phyloP scores from a whole-genome alignment of 1,140 invertebrate genomes.

The Marisa cornuarietis region DNA sequence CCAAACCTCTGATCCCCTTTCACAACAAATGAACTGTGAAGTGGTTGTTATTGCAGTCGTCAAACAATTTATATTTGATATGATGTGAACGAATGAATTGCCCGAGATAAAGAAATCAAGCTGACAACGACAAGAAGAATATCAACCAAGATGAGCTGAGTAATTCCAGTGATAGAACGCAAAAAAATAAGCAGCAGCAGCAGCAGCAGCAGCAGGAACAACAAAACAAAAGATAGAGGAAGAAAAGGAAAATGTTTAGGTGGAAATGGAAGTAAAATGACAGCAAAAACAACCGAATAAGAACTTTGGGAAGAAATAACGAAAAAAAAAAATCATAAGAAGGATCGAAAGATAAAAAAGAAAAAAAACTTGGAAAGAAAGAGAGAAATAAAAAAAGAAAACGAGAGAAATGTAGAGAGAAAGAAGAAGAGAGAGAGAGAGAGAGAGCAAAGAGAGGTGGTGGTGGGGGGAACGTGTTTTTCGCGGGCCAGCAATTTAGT shows the following conservation, averaged over 20 bases:
- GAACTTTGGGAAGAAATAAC: background rate
- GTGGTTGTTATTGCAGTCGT: too few relatives aligned
- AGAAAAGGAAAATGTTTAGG: background rate
- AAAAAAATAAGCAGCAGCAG: background rate
- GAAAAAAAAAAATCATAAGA: background rate
- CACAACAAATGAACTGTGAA: too few relatives aligned
- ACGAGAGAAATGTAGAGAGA: too few relatives aligned
- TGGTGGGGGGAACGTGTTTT: too few relatives aligned
- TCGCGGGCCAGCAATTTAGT: too few relatives aligned
- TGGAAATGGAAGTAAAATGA: background rate
- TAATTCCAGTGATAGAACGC: background rate
- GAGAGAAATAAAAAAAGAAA: background rate
- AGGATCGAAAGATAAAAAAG: background rate
- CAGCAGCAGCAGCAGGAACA: background rate
- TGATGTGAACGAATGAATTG: background rate
- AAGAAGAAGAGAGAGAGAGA: too few relatives aligned
- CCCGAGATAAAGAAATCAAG: background rate
- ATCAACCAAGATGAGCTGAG: background rate
- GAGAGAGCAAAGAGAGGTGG: too few relatives aligned
- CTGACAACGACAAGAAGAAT: background rate
- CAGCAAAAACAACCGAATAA: too few relatives aligned
- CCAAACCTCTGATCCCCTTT: too few relatives aligned
- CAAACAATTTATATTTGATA: background rate
- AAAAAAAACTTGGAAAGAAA: too few relatives aligned
- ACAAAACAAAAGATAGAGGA: slow-evolving; percentile 1